A percentile compares a stretch with the other conserved stretches of the same genome.
phyloP scores from a whole-genome alignment of 2,113 vertebrate species.

The Pituophis catenifer region DNA sequence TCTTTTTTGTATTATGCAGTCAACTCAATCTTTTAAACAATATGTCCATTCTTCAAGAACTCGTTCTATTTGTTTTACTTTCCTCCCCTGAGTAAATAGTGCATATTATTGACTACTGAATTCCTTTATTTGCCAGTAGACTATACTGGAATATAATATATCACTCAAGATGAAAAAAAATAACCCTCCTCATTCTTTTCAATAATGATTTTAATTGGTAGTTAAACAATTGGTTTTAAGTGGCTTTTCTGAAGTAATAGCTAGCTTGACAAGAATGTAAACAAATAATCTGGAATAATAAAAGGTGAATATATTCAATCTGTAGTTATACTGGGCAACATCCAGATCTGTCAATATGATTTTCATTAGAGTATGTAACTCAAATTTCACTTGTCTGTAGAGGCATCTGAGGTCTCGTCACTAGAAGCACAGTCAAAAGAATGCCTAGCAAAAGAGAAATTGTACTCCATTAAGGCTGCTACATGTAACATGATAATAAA shows the following conservation, averaged over 20 bases:
- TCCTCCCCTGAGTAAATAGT: background rate
- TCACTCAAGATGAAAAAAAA: background rate
- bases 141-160: slow-evolving; percentile 7
- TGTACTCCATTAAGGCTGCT: slow-evolving; percentile 37
- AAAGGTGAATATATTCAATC: slow-evolving; percentile 45
- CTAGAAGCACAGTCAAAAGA: slow-evolving; percentile 18
- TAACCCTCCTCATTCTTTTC: slow-evolving; percentile 9
- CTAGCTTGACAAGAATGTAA: slow-evolving; percentile 22
- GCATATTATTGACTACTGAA: background rate
- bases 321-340: slow-evolving; percentile 33
- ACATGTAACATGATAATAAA: slow-evolving; percentile 38
- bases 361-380: slow-evolving; percentile 47
- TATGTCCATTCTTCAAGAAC: background rate
- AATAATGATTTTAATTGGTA: background rate
- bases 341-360: slow-evolving; percentile 38
- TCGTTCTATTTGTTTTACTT: background rate
- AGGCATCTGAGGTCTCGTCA: slow-evolving; percentile 38
- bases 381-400: slow-evolving; percentile 39
- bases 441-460: slow-evolving; percentile 27
- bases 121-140: background rate
- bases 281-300: slow-evolving; percentile 24
- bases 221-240: slow-evolving; percentile 21
- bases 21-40: background rate
- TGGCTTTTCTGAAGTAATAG: fast-evolving
- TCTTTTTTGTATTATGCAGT: background rate